phyloP scores from a whole-genome alignment of 2,113 vertebrate genomes.

The Amphiprion percula region DNA sequence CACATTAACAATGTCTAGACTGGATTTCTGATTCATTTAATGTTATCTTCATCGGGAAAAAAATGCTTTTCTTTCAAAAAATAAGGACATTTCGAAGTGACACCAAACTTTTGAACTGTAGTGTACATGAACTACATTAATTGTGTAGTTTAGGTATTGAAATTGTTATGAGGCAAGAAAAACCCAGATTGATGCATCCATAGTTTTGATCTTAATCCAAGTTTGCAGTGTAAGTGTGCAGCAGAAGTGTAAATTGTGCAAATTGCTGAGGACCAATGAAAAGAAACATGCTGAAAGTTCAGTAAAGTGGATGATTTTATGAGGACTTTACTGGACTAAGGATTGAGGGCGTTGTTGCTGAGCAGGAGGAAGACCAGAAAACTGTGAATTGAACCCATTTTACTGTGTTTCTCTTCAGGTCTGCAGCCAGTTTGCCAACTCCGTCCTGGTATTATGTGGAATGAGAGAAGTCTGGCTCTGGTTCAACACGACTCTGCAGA shows the following conservation, averaged over 20 bases:
- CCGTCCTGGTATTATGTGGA: slow-evolving; percentile 58
- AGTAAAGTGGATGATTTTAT: slow-evolving; percentile 9
- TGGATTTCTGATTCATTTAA: too few species aligned
- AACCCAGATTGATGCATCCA: too few species aligned
- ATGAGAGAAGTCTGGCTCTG: slow-evolving; percentile 71
- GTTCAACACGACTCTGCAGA: slow-evolving; percentile 51
- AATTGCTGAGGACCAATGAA: not conserved
- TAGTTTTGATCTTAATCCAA: too few species aligned
- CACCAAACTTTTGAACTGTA: too few species aligned
- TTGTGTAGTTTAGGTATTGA: too few species aligned
- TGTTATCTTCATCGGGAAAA: too few species aligned
- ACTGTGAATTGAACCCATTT: slow-evolving; percentile 8
- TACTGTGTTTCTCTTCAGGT: slow-evolving; percentile 42
- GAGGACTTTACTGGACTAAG: not conserved
- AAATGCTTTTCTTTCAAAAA: too few species aligned
- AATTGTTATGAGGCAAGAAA: too few species aligned
- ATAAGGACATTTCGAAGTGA: too few species aligned
- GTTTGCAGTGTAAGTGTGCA: too few species aligned
- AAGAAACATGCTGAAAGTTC: not conserved
- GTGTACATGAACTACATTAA: too few species aligned
- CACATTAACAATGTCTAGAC: too few species aligned
- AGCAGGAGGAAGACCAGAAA: slow-evolving; percentile 10
- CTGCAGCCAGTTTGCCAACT: slow-evolving; percentile 53
- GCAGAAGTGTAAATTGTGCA: not conserved
- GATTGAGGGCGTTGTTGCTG: slow-evolving; percentile 34